These are phyloP conservation scores for Dendroctonus ponderosae DNA, from an alignment of 1,140 invertebrate genomes.

Conservation along the genomic window DNA sequence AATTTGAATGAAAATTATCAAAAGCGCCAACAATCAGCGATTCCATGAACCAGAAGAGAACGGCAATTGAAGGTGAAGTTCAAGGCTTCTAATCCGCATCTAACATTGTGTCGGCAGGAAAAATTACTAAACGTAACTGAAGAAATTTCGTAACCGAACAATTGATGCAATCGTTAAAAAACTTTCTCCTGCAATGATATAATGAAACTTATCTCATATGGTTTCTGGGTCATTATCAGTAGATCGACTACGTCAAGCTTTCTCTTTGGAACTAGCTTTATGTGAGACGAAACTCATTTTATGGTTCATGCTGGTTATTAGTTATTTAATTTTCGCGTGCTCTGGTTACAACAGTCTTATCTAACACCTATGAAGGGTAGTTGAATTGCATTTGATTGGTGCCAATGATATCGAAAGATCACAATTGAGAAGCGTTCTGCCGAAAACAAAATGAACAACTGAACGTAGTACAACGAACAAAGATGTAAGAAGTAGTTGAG, in stretches of 20 bases:
- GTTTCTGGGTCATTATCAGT: slow-evolving; percentile 32
- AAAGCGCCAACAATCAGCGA: too few species aligned
- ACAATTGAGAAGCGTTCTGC: background rate
- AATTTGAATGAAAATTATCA: too few species aligned
- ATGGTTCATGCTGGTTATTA: too few species aligned
- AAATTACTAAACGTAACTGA: slow-evolving; percentile 4
- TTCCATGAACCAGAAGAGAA: slow-evolving; percentile 1
- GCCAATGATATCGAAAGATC: background rate
- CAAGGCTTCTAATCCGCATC: slow-evolving; percentile 24
- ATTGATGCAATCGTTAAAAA: slow-evolving; percentile 27
- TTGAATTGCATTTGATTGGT: background rate
- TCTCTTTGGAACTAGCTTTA: slow-evolving; percentile 14
- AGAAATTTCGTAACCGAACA: slow-evolving; percentile 22
- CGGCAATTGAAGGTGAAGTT: slow-evolving; percentile 20
- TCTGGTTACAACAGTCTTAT: too few species aligned
- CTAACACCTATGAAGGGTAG: too few species aligned
- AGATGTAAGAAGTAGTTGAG: too few species aligned
- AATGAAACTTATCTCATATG: slow-evolving; percentile 27
- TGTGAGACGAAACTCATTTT: too few species aligned
- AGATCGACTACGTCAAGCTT: slow-evolving; percentile 11
- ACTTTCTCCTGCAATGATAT: slow-evolving; percentile 22
- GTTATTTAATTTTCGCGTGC: too few species aligned
- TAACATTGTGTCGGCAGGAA: slow-evolving; percentile 2
- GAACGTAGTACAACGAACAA: too few species aligned
- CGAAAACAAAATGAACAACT: too few species aligned